A percentile compares a stretch with the other conserved stretches of the same genome.
Evolutionary conservation across 2,113 vertebrate genomes (phyloP).

Genomic region (Oryzias curvinotus): DNA sequence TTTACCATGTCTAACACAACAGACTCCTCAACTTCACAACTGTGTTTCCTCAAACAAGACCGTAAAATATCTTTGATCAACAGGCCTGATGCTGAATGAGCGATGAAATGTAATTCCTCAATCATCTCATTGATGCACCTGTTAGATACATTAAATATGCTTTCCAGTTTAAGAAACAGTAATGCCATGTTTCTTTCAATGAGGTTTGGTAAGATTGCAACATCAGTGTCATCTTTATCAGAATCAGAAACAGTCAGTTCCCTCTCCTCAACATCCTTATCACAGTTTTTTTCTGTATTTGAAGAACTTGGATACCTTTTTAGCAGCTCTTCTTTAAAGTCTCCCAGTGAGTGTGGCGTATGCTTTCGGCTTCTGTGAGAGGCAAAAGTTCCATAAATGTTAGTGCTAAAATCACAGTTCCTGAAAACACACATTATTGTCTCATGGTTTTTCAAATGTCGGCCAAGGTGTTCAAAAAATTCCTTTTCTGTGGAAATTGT

Average conservation of each 20-base stretch:
- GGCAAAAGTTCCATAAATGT: no score
- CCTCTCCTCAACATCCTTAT: not conserved
- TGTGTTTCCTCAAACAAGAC: constrained; percentile 27
- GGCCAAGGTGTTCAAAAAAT: no score
- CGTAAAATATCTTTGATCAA: constrained; percentile 35
- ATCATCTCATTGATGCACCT: not conserved
- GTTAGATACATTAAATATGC: not conserved
- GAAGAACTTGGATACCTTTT: not conserved
- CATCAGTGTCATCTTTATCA: not conserved
- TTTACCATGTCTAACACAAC: constrained; percentile 21
- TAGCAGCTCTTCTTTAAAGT: constrained; percentile 4
- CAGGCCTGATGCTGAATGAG: constrained; percentile 1
- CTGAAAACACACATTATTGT: no score
- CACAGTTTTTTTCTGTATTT: not conserved
- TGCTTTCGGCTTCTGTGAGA: no score
- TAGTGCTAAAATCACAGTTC: no score
- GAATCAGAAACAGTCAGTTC: not conserved
- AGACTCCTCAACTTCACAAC: constrained; percentile 23
- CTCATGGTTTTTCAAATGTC: no score
- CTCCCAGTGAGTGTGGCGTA: not conserved
- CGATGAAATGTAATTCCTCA: constrained; percentile 4
- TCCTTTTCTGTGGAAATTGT: not conserved
- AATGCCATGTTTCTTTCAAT: not conserved
- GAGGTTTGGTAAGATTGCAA: not conserved
- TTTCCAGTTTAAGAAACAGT: not conserved